These are phyloP conservation scores for Tenebrio molitor DNA, from an alignment of 1,140 invertebrate genomes.

Conservation along the genomic window DNA sequence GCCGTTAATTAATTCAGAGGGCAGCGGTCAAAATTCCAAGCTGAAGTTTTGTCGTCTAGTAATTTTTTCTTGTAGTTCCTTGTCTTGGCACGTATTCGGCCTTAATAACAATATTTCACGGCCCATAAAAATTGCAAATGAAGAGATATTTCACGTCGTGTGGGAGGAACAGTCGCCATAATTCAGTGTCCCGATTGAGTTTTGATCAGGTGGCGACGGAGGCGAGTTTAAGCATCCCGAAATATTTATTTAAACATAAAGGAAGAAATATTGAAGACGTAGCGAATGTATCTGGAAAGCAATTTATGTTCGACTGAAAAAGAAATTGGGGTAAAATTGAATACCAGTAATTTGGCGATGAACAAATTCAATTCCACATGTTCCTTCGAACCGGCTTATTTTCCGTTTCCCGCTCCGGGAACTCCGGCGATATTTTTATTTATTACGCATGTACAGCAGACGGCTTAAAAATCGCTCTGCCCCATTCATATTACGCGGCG, in stretches of 20 bases:
- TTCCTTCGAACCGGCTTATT: conserved; percentile 30
- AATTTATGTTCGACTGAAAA: conserved; percentile 34
- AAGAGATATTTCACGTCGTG: conserved; percentile 22
- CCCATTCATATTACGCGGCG: not conserved
- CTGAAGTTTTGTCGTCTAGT: too few species aligned
- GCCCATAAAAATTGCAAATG: conserved; percentile 18
- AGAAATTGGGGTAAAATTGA: conserved; percentile 40
- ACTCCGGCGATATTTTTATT: conserved; percentile 29
- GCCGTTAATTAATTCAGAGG: too few species aligned
- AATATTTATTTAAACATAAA: conserved; percentile 38
- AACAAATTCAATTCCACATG: conserved; percentile 38
- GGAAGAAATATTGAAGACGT: conserved; percentile 24
- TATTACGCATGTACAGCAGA: conserved; percentile 30
- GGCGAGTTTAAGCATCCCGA: conserved; percentile 4
- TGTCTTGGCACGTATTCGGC: too few species aligned
- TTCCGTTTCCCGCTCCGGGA: not conserved
- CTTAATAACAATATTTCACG: conserved; percentile 29
- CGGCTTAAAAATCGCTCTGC: too few species aligned
- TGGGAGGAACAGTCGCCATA: too few species aligned
- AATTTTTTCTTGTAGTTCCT: too few species aligned
- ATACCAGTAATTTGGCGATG: conserved; percentile 40
- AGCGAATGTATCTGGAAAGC: conserved; percentile 32
- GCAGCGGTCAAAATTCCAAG: too few species aligned
- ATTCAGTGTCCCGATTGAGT: too few species aligned
- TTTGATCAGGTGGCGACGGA: too few species aligned